Evolutionary conservation across 2,113 vertebrate species (phyloP), one percentile per base, ranked within the genome.

Genomic region (Cathartes aura): DNA sequence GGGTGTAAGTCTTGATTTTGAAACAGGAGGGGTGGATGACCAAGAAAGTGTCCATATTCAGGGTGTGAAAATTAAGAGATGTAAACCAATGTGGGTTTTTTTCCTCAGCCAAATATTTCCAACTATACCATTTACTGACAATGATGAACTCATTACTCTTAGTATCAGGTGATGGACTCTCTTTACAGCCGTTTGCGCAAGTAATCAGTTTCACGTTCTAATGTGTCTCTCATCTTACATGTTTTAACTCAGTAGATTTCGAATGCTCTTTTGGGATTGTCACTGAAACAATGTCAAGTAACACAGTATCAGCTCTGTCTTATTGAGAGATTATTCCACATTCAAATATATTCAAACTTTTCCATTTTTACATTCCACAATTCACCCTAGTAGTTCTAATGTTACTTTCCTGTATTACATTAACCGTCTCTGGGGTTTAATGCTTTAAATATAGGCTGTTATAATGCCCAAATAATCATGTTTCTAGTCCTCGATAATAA

Each of bases 341-440:
- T 76, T 89, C 67, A 90, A 79, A 91, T 71, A 68, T n/a, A 89
- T 79, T 75, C 29, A 93, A 62, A 70, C 58, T 93, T 92, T 45
- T 86, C 60, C 22, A 71, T 86, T 76, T 96, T 91, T 82, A 71
- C 91, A 83, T 86, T 92, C 91, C 74, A 32, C 56, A 91, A 52
- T 75, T 95, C 74, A 93, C 36, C 6, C 11, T 29, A 43, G 66
- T 88, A 90, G 32, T 90, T 93, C 91, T 94, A 82, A 73, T 38
- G 82, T 80, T 95, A 90, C 84, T 81, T 96, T 73, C 71, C 79
- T 90, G 32, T 80, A 62, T 80, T 87, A 76, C 59, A 64, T 58
- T 85, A 86, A 92, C 43, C 15, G 4, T 88, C 50, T 93, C 34
- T n/a, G 38, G 66, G 38, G n/a, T 80, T 90, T 88, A 82, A 85